Conservation (phyloP, 2,113 vertebrate genomes). For the Hippocampus barbouri region DNA sequence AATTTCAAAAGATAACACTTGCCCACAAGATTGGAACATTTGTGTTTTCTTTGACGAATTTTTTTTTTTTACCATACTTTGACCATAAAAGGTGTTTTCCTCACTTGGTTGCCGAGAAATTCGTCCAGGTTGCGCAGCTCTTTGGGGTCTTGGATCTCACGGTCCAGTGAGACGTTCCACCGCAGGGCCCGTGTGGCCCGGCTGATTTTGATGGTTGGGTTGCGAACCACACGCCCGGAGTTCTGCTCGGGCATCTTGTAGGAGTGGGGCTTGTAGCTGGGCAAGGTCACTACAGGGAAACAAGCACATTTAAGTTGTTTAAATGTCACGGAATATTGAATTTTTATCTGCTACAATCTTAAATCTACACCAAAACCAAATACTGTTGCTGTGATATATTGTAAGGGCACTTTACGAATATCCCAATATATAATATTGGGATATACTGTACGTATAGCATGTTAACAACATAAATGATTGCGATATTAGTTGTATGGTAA, state of each 20-base stretch:
- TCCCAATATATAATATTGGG: no score
- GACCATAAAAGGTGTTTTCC: neutral
- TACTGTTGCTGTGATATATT: no score
- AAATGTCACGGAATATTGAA: neutral
- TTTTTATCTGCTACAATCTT: no score
- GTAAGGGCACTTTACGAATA: no score
- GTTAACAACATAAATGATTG: no score
- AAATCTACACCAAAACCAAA: no score
- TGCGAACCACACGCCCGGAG: conserved; percentile 41
- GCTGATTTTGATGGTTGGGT: conserved; percentile 82
- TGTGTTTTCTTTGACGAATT: no score
- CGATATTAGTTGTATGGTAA: no score
- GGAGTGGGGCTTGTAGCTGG: conserved; percentile 31
- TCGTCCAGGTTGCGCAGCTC: conserved; percentile 92
- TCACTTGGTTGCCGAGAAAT: conserved; percentile 90
- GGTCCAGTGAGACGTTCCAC: conserved; percentile 75
- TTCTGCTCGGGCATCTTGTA: conserved; percentile 42
- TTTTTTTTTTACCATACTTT: no score
- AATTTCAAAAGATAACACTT: no score
- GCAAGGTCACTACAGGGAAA: conserved; percentile 41
- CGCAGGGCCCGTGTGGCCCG: conserved; percentile 78
- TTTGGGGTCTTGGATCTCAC: conserved; percentile 80
- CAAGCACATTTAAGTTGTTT: neutral
- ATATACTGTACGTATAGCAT: no score
- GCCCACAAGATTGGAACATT: no score